Evolutionary conservation across 2,888 invertebrate species (phyloP).

Genomic region (Eumacrocentrus americanus): DNA sequence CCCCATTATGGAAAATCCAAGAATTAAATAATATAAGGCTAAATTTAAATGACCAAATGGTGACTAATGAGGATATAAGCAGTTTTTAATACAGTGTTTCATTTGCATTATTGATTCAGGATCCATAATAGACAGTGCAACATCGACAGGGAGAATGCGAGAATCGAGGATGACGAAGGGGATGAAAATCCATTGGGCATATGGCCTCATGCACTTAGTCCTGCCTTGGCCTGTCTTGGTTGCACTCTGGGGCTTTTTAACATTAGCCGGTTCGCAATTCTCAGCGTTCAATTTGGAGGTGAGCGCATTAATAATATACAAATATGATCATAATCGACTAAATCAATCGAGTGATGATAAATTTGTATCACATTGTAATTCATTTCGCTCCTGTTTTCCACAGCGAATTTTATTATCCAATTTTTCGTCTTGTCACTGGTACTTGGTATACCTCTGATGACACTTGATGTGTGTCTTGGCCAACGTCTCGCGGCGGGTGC

Average conservation of each 20-base stretch:
- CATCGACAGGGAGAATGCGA: conserved; percentile 57
- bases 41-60: too few relatives aligned
- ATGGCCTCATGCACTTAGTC: conserved; percentile 77
- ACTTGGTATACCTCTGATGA: conserved; percentile 83
- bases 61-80: too few relatives aligned
- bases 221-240: conserved; percentile 80
- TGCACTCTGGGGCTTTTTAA: conserved; percentile 89
- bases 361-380: conserved; percentile 6
- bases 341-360: too few relatives aligned
- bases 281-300: conserved; percentile 88
- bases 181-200: conserved; percentile 65
- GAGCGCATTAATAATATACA: too few relatives aligned
- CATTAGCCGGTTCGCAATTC: conserved; percentile 84
- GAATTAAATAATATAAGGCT: too few relatives aligned
- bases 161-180: conserved; percentile 53
- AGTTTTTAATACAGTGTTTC: conserved; percentile 2
- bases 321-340: too few relatives aligned
- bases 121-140: conserved; percentile 64
- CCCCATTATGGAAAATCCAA: too few relatives aligned
- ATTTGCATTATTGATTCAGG: conserved; percentile 50
- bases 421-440: conserved; percentile 82
- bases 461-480: conserved; percentile 84
- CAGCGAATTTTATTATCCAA: conserved; percentile 86
- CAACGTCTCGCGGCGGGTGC: conserved; percentile 84
- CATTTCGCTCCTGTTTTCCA: conserved; percentile 44